Base-by-base conservation (phyloP, 2,113 vertebrate genomes). In the Saguinus imperator region DNA sequence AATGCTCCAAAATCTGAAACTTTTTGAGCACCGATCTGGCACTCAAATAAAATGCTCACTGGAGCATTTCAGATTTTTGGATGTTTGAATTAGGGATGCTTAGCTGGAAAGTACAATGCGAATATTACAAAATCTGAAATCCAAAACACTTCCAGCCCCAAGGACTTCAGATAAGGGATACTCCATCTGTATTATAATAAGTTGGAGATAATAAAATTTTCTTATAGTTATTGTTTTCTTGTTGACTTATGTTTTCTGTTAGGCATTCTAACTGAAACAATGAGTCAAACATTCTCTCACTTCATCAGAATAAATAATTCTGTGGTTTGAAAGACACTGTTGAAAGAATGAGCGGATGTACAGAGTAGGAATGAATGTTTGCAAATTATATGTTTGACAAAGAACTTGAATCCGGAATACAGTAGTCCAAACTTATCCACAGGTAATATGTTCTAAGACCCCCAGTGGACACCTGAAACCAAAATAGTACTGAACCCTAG, bases 261-360 rank as follows among this genome's bases (percentile, higher is more conserved):
- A 77, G 68, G 32, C 45, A 93, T 94, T 92, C 48, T 82, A 89
- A 96, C 23, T 73, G 76, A 94, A 92, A 89, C n/a, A 94, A 58
- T 43, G 37, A 95, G 43, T 95, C 25, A 68, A 87, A 88, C 75
- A 43, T 50, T 84, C 6, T 84, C 6, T 73, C 77, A 81, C 25
- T 75, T 86, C 50, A 40, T 80, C 35, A 92, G 76, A 86, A 80
- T 50, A 72, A 93, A 93, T 37, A 58, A 75, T 70, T 89, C 25
- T 82, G 37, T 0, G 66, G 50, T 55, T 68, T 86, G 50, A 84
- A 89, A 86, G 35, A 76, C 10, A 57, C 32, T 88, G 7, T 83
- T 77, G 50, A 89, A 40, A 89, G 20, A 93, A 89, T 84, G 90
- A 93, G 77, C 77, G 58, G 16, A 83, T 0, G 40, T 61, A 70